Conservation (phyloP, 2,797 vertebrate species). For the Anguilla pacifica region DNA sequence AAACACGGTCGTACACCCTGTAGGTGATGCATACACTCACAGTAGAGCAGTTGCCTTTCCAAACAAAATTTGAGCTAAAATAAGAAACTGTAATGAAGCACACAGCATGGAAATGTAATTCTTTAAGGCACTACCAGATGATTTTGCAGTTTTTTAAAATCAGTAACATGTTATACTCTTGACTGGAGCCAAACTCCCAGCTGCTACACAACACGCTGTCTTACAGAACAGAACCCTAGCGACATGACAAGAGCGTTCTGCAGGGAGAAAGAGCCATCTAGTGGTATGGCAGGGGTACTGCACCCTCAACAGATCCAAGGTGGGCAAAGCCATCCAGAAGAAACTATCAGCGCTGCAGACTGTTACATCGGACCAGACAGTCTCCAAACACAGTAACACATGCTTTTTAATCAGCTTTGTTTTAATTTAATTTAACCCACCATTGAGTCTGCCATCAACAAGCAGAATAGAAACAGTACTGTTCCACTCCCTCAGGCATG, state of each 20-base stretch:
- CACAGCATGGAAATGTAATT: not conserved
- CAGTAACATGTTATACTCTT: not conserved
- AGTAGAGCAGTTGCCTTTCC: not conserved
- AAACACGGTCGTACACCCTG: not conserved
- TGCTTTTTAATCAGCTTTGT: slow-evolving; percentile 45
- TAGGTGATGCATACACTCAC: not conserved
- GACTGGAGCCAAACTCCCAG: not conserved
- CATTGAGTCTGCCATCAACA: not conserved
- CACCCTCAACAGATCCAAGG: slow-evolving; percentile 21
- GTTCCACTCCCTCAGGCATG: not conserved
- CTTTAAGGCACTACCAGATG: not conserved
- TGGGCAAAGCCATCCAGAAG: not conserved
- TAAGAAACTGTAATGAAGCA: not conserved
- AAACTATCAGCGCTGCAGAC: not conserved
- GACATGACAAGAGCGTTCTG: slow-evolving; percentile 8
- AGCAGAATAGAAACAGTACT: not conserved
- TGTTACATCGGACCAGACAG: slow-evolving; percentile 11
- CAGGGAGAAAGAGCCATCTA: slow-evolving; percentile 53
- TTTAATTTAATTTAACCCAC: slow-evolving; percentile 38
- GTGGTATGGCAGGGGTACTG: slow-evolving; percentile 44
- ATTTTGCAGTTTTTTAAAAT: not conserved
- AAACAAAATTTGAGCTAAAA: not conserved
- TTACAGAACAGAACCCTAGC: not conserved
- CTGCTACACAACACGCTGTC: not conserved
- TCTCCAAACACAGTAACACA: not conserved